A percentile compares a stretch with the other conserved stretches of the same genome.
These are phyloP conservation scores for Odocoileus virginianus DNA, from an alignment of 2,113 vertebrate species.

Conservation along the genomic window DNA sequence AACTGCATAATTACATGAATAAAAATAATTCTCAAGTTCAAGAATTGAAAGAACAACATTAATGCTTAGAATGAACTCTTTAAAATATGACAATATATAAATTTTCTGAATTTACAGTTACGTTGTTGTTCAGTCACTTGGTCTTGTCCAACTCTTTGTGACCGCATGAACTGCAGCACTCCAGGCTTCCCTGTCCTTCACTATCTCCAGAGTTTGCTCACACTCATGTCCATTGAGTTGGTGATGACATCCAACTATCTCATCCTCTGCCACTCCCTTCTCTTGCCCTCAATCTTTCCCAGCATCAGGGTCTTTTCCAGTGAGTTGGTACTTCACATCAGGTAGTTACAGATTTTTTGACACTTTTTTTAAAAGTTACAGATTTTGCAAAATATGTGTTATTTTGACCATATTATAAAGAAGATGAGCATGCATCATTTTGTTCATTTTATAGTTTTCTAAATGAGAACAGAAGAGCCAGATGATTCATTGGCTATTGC, in stretches of 20 bases:
- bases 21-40: constrained; percentile 21
- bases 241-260: background rate
- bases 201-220: background rate
- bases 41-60: background rate
- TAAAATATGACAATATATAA: background rate
- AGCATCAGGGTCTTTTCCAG: background rate
- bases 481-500: background rate
- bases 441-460: constrained; percentile 8
- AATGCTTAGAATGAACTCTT: background rate
- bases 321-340: background rate
- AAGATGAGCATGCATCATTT: background rate
- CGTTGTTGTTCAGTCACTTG: background rate
- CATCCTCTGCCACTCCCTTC: background rate
- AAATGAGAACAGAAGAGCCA: background rate
- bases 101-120: background rate
- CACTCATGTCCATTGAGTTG: background rate
- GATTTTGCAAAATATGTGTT: background rate
- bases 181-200: background rate
- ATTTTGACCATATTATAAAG: background rate
- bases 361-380: background rate
- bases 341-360: background rate
- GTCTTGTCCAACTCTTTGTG: background rate
- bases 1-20: background rate
- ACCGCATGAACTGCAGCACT: background rate
- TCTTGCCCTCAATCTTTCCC: background rate